These are phyloP conservation scores for Rotaria magnacalcarata DNA, from an alignment of 2,888 invertebrate genomes.

Conservation along the genomic window DNA sequence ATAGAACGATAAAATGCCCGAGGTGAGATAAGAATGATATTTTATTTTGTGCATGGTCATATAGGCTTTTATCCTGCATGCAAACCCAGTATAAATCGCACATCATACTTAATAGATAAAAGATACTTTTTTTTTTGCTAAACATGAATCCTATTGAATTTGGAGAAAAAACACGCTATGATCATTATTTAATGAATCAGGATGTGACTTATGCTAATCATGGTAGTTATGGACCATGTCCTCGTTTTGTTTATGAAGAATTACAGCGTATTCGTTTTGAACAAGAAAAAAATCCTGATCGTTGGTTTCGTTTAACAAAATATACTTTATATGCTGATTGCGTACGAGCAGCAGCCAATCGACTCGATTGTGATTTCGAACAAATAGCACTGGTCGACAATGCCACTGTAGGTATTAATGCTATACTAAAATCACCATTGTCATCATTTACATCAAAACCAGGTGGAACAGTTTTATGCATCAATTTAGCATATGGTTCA, in stretches of 20 bases:
- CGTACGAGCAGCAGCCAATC: not conserved
- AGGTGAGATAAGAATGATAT: not conserved
- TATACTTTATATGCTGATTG: not conserved
- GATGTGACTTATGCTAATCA: not conserved
- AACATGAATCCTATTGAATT: not conserved
- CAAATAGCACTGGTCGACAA: not conserved
- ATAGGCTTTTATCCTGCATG: not conserved
- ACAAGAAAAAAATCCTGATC: not conserved
- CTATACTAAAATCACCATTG: not conserved
- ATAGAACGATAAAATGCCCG: not conserved
- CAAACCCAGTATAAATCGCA: not conserved
- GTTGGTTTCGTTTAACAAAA: not conserved
- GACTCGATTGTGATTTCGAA: constrained; percentile 1
- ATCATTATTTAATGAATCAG: not conserved
- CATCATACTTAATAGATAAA: not conserved
- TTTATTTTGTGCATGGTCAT: not conserved
- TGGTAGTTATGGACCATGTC: constrained; percentile 15
- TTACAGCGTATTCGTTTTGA: not conserved
- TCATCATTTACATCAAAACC: not conserved
- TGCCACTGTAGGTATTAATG: not conserved
- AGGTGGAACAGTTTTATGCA: not conserved
- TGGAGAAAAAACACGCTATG: not conserved
- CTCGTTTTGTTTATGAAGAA: not conserved
- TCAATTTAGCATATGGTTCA: not conserved
- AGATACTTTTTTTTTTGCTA: not conserved